phyloP scores from a whole-genome alignment of 2,888 invertebrate genomes.

The Lithophane semibrunnea region DNA sequence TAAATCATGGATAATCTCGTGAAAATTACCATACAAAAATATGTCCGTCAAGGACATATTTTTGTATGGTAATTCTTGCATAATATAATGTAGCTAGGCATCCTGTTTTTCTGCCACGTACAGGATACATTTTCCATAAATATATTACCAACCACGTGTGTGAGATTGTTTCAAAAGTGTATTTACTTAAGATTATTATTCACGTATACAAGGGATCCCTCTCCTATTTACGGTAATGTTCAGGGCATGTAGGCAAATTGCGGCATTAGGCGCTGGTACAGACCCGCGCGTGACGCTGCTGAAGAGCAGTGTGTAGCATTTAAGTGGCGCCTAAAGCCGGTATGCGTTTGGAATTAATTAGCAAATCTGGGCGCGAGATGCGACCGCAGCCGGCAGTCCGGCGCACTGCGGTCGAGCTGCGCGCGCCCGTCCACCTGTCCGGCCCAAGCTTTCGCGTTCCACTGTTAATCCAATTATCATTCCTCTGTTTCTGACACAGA shows the following conservation, averaged over 20 bases:
- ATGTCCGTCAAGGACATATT: too few species aligned
- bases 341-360: conserved; percentile 82
- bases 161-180: conserved; percentile 48
- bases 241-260: conserved; percentile 67
- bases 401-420: conserved; percentile 73
- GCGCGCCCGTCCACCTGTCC: conserved; percentile 79
- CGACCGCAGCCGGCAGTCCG: conserved; percentile 75
- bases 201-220: conserved; percentile 68
- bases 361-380: conserved; percentile 77
- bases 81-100: conserved; percentile 24
- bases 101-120: conserved; percentile 50
- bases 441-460: conserved; percentile 70
- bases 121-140: conserved; percentile 56
- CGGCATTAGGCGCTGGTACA: conserved; percentile 60
- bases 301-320: conserved; percentile 66
- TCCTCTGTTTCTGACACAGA: conserved; percentile 73
- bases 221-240: conserved; percentile 73
- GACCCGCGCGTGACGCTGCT: conserved; percentile 52
- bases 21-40: conserved; percentile 30
- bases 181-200: conserved; percentile 59
- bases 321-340: conserved; percentile 69
- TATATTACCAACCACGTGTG: conserved; percentile 40
- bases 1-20: conserved; percentile 23
- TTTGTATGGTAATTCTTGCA: too few species aligned
- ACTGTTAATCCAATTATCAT: conserved; percentile 80